phyloP scores from a whole-genome alignment of 2,797 vertebrate species.

The Cirrhinus mrigala region DNA sequence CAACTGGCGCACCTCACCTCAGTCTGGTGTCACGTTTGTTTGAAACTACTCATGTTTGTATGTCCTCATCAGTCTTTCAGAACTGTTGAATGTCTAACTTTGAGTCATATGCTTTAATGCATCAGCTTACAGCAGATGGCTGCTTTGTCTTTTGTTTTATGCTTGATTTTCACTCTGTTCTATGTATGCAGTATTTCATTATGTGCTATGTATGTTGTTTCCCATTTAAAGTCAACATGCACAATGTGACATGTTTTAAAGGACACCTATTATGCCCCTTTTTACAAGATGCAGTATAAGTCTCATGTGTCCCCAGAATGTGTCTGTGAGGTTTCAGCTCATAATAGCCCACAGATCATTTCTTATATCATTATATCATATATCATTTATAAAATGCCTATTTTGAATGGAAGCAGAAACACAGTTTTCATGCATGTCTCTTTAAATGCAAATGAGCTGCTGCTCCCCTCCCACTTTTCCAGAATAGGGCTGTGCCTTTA shows the following conservation, averaged over 20 bases:
- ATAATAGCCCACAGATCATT: neutral
- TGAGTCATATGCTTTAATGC: slow-evolving; percentile 11
- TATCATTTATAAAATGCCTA: neutral
- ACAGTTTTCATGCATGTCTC: neutral
- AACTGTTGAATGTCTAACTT: slow-evolving; percentile 47
- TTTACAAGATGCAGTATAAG: neutral
- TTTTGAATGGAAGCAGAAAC: neutral
- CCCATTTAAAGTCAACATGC: slow-evolving; percentile 14
- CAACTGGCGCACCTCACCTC: slow-evolving; percentile 46
- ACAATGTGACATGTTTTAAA: slow-evolving; percentile 5
- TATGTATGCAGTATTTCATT: slow-evolving; percentile 10
- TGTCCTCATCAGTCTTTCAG: slow-evolving; percentile 62
- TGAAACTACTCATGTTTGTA: slow-evolving; percentile 28
- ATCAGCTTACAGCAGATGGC: slow-evolving; percentile 12
- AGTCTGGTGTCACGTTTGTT: slow-evolving; percentile 28
- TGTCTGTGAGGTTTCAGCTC: neutral
- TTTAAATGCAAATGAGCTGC: neutral
- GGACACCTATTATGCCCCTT: neutral
- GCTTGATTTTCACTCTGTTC: slow-evolving; percentile 5
- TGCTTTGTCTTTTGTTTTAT: slow-evolving; percentile 5
- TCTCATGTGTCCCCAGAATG: neutral
- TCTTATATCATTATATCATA: neutral
- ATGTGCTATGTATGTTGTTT: slow-evolving; percentile 16
- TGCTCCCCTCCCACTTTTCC: neutral
- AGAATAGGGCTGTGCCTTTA: neutral